Evolutionary conservation across 2,888 invertebrate species (phyloP), one percentile per base, ranked within the genome.

Genomic region (Cenopis cana): DNA sequence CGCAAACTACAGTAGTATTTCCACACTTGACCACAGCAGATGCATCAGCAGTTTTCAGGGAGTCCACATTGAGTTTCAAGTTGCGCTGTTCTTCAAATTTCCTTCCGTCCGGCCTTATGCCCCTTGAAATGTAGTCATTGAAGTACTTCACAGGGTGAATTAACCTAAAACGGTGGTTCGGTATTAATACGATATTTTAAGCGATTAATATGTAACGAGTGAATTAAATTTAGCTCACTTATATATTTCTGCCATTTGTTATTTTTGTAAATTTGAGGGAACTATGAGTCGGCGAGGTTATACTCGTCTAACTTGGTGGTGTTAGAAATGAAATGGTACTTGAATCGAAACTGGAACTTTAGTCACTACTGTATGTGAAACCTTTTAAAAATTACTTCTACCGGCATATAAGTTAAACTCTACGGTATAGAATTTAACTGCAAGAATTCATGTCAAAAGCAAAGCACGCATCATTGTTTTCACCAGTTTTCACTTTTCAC

Each of bases 1-100:
- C 98, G 90, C 98, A 98, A 60, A 97, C 94, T 50, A 97, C 96
- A 57, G 96, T 95, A 1, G 98, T 97, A 80, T 96, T 96, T 20
- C 98, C 98, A 79, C 97, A 94, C 93, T 96, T 96, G 0, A 96
- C 95, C 54, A 97, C 94, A 3, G 97, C 95, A 3, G 97, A 97
- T 57, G 97, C 95, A 84, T 97, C 97, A 0, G 97, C 95, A 41
- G 90, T 85, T 77, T 85, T 86, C 68, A 93, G 80, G n/a, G 89
- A 86, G 74, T 89, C 82, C 2, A 91, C 84, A 75, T 90, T 93
- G 59, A 93, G 74, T 77, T 89, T 90, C 20, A 93, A 84, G 73
- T 96, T 95, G 61, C 98, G 94, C 79, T 96, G 96, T 81, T 95
- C 95, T 69, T 94, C 89, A 77, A 97, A 95, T 74, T 95, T 94